A percentile compares a stretch with the other conserved stretches of the same genome.
Evolutionary conservation across 2,113 vertebrate genomes (phyloP).

Genomic region (Leptosomus discolor): DNA sequence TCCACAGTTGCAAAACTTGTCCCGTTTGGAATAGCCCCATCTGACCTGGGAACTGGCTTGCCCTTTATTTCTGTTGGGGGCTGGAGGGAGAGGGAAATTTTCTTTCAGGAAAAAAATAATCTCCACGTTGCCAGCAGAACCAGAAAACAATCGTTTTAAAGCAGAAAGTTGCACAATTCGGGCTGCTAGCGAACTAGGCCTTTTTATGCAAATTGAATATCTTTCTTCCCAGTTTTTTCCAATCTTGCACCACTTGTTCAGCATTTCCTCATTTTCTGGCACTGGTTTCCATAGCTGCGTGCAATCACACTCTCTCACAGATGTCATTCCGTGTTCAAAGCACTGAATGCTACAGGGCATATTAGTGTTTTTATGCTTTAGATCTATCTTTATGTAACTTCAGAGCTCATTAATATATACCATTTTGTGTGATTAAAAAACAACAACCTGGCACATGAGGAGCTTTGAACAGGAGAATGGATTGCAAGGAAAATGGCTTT

Average conservation of each 20-base stretch:
- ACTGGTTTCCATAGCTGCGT: conserved; percentile 48
- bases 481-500: background rate
- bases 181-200: background rate
- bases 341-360: conserved; percentile 36
- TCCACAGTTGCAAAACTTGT: background rate
- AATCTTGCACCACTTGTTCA: background rate
- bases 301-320: conserved; percentile 32
- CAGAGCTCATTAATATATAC: conserved; percentile 64
- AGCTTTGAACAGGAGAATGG: conserved; percentile 34
- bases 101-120: background rate
- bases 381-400: conserved; percentile 51
- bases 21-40: background rate
- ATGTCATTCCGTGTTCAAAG: conserved; percentile 52
- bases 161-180: background rate
- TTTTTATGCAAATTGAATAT: conserved; percentile 20
- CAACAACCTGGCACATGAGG: conserved; percentile 8
- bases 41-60: background rate
- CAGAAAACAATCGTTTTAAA: background rate
- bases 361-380: conserved; percentile 36
- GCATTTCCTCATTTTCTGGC: conserved; percentile 27
- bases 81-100: background rate
- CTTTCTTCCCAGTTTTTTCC: conserved; percentile 14
- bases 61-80: background rate
- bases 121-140: background rate
- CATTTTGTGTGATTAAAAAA: conserved; percentile 58